Evolutionary conservation across 2,888 invertebrate genomes (phyloP).

Genomic region (Seira ritae): DNA sequence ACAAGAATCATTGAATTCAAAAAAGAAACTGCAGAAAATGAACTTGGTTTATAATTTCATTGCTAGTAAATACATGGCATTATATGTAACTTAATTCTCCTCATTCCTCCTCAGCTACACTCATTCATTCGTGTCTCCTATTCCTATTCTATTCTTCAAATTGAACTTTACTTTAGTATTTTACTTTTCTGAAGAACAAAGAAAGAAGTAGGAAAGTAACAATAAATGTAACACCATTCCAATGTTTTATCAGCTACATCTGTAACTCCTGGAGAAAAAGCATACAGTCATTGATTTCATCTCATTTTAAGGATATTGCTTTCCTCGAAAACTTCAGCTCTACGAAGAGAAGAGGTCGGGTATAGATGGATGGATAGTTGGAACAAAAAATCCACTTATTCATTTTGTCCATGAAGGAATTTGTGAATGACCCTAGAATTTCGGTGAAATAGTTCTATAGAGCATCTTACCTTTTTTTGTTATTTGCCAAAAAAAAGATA

Average conservation of each 20-base stretch:
- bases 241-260: conserved; percentile 45
- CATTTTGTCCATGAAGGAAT: conserved; percentile 1
- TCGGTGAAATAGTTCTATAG: too few species aligned
- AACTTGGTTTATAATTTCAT: conserved; percentile 34
- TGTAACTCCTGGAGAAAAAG: too few species aligned
- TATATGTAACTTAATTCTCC: not conserved
- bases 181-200: too few species aligned
- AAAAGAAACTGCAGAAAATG: not conserved
- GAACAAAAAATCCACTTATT: conserved; percentile 16
- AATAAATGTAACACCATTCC: conserved; percentile 51
- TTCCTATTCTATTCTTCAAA: not conserved
- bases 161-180: too few species aligned
- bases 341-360: conserved; percentile 4
- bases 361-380: not conserved
- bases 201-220: conserved; percentile 26
- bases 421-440: conserved; percentile 28
- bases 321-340: too few species aligned
- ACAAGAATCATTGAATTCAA: too few species aligned
- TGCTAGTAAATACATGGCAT: too few species aligned
- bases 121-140: conserved; percentile 4
- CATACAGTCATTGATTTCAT: too few species aligned
- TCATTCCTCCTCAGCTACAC: conserved; percentile 20
- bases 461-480: too few species aligned
- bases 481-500: too few species aligned
- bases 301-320: too few species aligned